Percentiles rank a stretch among this genome's conserved stretches.
Evolutionary conservation across 2,113 vertebrate genomes (phyloP).

Genomic region (Cyanoliseus patagonus): DNA sequence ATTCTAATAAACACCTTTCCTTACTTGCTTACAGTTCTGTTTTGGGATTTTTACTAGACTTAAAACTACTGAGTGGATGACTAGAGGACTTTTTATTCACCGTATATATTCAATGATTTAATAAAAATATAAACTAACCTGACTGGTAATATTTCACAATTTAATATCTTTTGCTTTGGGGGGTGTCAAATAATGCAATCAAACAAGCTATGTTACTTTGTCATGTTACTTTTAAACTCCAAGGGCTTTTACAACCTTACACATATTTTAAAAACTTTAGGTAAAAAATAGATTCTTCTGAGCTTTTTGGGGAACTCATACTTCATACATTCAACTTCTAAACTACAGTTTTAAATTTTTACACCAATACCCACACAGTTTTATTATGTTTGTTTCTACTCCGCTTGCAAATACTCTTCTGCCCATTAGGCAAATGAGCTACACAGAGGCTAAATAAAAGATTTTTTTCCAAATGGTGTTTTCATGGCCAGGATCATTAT

Average conservation of each 20-base stretch:
- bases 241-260: neutral
- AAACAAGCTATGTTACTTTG: neutral
- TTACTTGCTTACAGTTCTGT: neutral
- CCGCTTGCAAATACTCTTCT: neutral
- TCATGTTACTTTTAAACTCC: neutral
- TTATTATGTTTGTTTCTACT: neutral
- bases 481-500: neutral
- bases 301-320: neutral
- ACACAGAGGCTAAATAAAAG: neutral
- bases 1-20: neutral
- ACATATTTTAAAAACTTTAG: neutral
- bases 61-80: neutral
- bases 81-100: neutral
- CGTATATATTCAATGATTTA: fast-evolving
- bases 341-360: neutral
- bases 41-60: neutral
- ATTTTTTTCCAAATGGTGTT: neutral
- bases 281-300: neutral
- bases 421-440: neutral
- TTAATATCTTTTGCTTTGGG: neutral
- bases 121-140: neutral
- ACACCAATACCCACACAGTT: fast-evolving
- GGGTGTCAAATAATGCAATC: neutral
- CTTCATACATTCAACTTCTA: neutral
- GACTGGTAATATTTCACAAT: neutral